Evolutionary conservation across 2,888 invertebrate genomes (phyloP).

Genomic region (Linnaemya tessellans): DNA sequence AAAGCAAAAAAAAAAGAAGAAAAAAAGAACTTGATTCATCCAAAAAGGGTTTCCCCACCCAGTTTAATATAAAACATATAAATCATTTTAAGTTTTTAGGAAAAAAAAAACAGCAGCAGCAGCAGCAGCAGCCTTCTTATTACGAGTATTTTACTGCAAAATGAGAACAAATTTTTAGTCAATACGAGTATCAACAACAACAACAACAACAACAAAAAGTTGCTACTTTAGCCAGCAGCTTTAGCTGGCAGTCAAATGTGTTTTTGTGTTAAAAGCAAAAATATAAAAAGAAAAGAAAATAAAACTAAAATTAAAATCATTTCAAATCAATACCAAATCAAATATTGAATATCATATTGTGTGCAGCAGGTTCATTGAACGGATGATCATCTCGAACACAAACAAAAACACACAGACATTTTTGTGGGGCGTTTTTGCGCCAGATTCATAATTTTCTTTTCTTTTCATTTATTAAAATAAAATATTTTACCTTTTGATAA

Average conservation of each 20-base stretch:
- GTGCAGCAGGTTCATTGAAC: conserved; percentile 78
- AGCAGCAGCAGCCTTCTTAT: conserved; percentile 34
- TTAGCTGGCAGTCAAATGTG: conserved; percentile 72
- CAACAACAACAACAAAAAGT: conserved; percentile 72
- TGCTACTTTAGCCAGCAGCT: conserved; percentile 75
- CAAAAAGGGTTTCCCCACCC: conserved; percentile 73
- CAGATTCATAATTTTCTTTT: conserved; percentile 59
- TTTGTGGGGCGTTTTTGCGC: conserved; percentile 73
- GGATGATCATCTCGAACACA: conserved; percentile 71
- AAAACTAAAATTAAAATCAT: conserved; percentile 31
- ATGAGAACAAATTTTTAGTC: conserved; percentile 16
- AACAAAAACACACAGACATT: conserved; percentile 23
- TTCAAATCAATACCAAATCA: conserved; percentile 77
- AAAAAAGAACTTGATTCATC: conserved; percentile 64
- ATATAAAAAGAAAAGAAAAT: conserved; percentile 49
- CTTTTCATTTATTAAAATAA: conserved; percentile 48
- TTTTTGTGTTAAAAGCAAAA: conserved; percentile 31
- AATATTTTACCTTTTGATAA: conserved; percentile 49
- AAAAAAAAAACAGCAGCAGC: conserved; percentile 10
- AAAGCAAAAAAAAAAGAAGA: conserved; percentile 3
- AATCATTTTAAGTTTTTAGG: conserved; percentile 65
- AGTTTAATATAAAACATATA: conserved; percentile 72
- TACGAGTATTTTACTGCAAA: neutral
- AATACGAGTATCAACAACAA: no score
- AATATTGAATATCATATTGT: conserved; percentile 60